These are phyloP conservation scores for Hypotaenidia okinawae DNA, from an alignment of 2,797 vertebrate species.

Conservation along the genomic window DNA sequence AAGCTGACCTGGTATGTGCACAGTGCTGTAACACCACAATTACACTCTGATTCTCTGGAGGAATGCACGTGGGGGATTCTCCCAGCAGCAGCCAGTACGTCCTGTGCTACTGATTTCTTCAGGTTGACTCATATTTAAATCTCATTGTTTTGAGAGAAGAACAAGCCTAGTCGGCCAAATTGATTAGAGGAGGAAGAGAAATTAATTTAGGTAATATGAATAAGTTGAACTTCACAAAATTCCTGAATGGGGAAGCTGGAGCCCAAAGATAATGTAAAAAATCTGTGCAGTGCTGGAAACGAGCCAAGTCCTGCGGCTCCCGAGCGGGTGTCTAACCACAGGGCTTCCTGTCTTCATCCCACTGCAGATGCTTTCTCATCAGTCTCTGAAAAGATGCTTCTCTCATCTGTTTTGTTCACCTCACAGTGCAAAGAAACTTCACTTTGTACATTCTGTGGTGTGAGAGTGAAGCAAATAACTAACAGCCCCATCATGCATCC, in stretches of 20 bases:
- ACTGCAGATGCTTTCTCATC: slow-evolving; percentile 11
- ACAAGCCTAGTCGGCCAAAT: neutral
- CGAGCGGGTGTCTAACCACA: neutral
- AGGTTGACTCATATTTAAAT: neutral
- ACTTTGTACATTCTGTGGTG: neutral
- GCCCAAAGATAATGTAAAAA: neutral
- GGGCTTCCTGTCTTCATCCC: neutral
- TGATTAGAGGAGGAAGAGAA: neutral
- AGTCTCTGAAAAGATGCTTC: neutral
- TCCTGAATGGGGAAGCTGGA: slow-evolving; percentile 1
- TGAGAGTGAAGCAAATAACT: neutral
- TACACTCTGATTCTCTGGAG: neutral
- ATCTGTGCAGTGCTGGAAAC: neutral
- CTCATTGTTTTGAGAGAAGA: neutral
- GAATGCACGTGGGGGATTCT: neutral
- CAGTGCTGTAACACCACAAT: neutral
- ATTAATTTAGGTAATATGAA: slow-evolving; percentile 17
- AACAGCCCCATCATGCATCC: neutral
- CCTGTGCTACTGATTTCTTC: neutral
- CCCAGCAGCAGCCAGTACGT: neutral
- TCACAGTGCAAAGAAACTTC: neutral
- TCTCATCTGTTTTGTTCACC: neutral
- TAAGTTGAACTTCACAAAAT: neutral
- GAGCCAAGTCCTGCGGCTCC: neutral
- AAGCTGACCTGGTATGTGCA: neutral